A percentile compares a stretch with the other conserved stretches of the same genome.
Conservation (phyloP, 2,888 invertebrate genomes). For the Elgonia sp. region DNA sequence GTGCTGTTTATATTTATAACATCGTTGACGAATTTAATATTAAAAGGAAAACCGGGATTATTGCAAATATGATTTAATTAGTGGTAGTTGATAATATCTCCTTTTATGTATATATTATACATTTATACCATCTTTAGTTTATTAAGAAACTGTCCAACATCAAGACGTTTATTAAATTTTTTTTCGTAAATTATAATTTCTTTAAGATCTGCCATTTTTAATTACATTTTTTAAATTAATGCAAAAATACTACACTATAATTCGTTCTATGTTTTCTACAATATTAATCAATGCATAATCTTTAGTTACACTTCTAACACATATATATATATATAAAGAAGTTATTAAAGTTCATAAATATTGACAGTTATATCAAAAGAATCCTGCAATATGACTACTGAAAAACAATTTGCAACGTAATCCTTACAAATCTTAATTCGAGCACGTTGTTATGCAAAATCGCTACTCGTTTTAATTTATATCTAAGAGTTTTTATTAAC, state of each 20-base stretch:
- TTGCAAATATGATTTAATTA: constrained; percentile 21
- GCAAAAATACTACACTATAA: too few relatives aligned
- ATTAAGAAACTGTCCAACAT: constrained; percentile 5
- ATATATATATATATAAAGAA: too few relatives aligned
- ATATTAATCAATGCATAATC: not conserved
- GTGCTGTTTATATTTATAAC: constrained; percentile 1
- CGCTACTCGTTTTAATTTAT: not conserved
- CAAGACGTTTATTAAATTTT: not conserved
- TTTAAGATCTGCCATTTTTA: not conserved
- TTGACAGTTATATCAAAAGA: constrained; percentile 13
- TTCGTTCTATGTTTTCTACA: not conserved
- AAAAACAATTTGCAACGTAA: constrained; percentile 11
- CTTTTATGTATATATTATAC: not conserved
- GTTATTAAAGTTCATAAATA: constrained; percentile 15
- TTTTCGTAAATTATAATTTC: too few relatives aligned
- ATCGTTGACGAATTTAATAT: not conserved
- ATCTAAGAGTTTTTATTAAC: too few relatives aligned
- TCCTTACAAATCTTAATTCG: not conserved
- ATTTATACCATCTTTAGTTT: constrained; percentile 1
- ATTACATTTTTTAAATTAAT: not conserved
- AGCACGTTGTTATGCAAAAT: not conserved
- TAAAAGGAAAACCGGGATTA: constrained; percentile 1
- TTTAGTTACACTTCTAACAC: not conserved
- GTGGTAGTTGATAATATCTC: not conserved
- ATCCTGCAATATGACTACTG: not conserved